These are phyloP conservation scores for Candoia aspera DNA, from an alignment of 2,113 vertebrate genomes.

Conservation along the genomic window DNA sequence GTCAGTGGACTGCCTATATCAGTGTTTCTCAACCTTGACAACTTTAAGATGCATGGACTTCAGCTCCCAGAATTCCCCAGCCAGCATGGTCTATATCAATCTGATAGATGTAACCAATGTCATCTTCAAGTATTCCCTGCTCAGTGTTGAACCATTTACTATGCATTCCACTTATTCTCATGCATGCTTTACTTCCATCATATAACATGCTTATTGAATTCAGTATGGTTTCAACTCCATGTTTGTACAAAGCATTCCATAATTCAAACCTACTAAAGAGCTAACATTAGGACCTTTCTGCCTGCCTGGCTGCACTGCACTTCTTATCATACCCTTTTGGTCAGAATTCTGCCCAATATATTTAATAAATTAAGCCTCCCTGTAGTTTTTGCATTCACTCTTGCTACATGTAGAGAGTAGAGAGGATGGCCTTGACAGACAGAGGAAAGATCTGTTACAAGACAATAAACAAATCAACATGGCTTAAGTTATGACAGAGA, in stretches of 20 bases:
- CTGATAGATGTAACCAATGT: not conserved
- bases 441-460: not conserved
- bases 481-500: not conserved
- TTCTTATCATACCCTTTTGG: not conserved
- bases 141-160: not conserved
- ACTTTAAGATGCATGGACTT: too few relatives aligned
- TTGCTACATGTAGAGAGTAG: not conserved
- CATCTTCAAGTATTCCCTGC: not conserved
- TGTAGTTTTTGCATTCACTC: not conserved
- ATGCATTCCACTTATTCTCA: not conserved
- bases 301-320: not conserved
- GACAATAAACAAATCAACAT: not conserved
- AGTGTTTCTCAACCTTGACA: not conserved
- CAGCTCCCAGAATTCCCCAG: too few relatives aligned
- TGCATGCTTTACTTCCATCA: not conserved
- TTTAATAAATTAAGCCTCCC: not conserved
- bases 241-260: not conserved
- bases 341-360: not conserved
- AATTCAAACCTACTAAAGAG: not conserved
- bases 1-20: not conserved
- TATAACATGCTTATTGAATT: not conserved
- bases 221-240: not conserved
- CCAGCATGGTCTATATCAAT: not conserved
- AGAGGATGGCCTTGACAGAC: not conserved
- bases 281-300: not conserved